phyloP scores from a whole-genome alignment of 2,888 invertebrate species.

The Adela reaumurella region DNA sequence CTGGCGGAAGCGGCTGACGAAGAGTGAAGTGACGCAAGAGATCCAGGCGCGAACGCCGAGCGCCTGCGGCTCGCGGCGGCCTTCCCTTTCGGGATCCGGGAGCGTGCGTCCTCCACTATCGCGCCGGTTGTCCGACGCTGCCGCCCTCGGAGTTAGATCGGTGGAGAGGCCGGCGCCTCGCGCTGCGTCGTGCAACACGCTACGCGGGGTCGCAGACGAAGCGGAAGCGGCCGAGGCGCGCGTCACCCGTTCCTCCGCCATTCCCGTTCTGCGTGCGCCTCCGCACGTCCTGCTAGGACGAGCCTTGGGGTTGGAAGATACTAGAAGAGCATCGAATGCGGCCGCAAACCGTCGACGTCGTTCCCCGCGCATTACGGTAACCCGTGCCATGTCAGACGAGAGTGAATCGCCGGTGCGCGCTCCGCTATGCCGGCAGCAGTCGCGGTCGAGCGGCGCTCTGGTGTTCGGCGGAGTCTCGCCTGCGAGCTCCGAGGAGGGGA shows the following conservation, averaged over 20 bases:
- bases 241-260: conserved; percentile 35
- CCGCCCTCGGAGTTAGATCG: conserved; percentile 38
- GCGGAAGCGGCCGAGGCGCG: conserved; percentile 20
- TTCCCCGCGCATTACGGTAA: conserved; percentile 69
- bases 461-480: conserved; percentile 46
- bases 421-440: conserved; percentile 44
- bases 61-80: conserved; percentile 70
- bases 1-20: conserved; percentile 72
- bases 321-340: conserved; percentile 19
- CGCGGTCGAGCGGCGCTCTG: conserved; percentile 49
- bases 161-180: conserved; percentile 52
- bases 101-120: conserved; percentile 42
- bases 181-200: conserved; percentile 66
- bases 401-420: conserved; percentile 58
- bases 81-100: conserved; percentile 62
- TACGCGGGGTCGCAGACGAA: conserved; percentile 59
- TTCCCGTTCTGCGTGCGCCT: conserved; percentile 49
- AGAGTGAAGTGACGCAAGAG: conserved; percentile 75
- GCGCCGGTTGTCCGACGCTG: conserved; percentile 40
- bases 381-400: conserved; percentile 70
- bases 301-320: conserved; percentile 53
- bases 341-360: conserved; percentile 30
- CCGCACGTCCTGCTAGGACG: conserved; percentile 60
- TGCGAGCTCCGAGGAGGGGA: conserved; percentile 23
- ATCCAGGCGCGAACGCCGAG: conserved; percentile 78